Evolutionary conservation across 2,113 vertebrate species (phyloP).

Genomic region (Suricata suricatta): DNA sequence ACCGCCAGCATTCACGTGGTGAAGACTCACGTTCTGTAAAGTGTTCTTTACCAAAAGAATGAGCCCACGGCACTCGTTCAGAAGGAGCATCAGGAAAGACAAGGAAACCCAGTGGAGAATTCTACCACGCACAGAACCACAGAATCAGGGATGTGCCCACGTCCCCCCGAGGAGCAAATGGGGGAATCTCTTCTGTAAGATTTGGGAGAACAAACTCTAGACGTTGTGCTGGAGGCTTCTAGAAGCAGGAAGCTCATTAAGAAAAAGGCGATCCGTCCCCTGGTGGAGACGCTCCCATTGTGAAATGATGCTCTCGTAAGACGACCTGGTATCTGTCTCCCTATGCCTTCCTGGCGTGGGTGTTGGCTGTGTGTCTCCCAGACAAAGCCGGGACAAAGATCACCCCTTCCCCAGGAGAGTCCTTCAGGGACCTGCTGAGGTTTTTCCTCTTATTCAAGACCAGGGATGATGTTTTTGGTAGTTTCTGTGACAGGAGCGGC

Average conservation of each 20-base stretch:
- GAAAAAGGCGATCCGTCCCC: too few species aligned
- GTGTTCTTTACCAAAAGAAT: background rate
- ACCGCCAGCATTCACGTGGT: rapidly evolving
- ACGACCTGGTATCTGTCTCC: too few species aligned
- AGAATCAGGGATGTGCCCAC: background rate
- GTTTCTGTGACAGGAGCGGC: background rate
- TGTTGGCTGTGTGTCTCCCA: background rate
- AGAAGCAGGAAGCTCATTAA: background rate
- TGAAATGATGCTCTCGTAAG: too few species aligned
- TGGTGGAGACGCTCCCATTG: rapidly evolving
- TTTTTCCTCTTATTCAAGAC: background rate
- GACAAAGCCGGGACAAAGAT: background rate
- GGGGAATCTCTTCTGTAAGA: too few species aligned
- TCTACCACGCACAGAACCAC: background rate
- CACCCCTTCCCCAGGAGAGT: background rate
- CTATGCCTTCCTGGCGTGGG: background rate
- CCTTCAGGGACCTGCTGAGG: background rate
- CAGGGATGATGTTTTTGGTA: background rate
- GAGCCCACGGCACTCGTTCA: too few species aligned
- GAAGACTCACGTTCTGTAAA: background rate
- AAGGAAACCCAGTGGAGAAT: background rate
- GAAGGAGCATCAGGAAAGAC: background rate
- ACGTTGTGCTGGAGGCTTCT: background rate
- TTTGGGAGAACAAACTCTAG: background rate
- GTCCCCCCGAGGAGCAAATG: rapidly evolving